Evolutionary conservation across 2,113 vertebrate species (phyloP), one percentile per base, ranked within the genome.

Genomic region (Vulpes vulpes): DNA sequence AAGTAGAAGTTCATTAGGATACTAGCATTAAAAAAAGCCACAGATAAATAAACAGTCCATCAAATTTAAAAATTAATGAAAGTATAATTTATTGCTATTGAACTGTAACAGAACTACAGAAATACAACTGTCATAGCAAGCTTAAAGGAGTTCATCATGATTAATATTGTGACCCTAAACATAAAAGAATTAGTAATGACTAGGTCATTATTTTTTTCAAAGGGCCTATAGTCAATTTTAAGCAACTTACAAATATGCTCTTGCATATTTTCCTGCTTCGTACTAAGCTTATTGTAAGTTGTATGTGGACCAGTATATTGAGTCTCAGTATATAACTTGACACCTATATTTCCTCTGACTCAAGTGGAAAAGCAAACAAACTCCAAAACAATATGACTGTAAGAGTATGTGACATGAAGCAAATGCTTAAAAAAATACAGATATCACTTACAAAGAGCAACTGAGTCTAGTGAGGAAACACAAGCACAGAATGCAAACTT

Each of bases 171-270:
- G 79, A 79, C 30, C 88, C 59, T 84, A 91, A 96, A 86, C 92
- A 87, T 86, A 20, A 93, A 98, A 96, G 5, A 97, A 92, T 92
- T 95, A 93, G 59, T 30, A 97, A 88, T 95, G 94, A 89, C 80
- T 87, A 76, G 4, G 3, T 3, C 16, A n/a, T 92, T 95, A 64
- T 22, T 95, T 90, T 0, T 96, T 87, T 64, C 25, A 93, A 80
- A 98, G 71, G 65, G 5, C 11, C 43, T 79, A 5, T 62, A 87
- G 55, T 23, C 79, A 92, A 57, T 97, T 97, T 25, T 95, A 91
- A 93, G 84, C 92, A 71, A 32, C 30, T 97, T 55, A 49, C 5
- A 27, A 32, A 19, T 43, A 3, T 60, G 73, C 53, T 20, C 93
- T 97, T 88, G 15, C 43, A 51, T 90, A 74, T 84, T 85, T 84